Base-by-base conservation (phyloP, 2,797 vertebrate species). In the Gephyroberyx darwinii region DNA sequence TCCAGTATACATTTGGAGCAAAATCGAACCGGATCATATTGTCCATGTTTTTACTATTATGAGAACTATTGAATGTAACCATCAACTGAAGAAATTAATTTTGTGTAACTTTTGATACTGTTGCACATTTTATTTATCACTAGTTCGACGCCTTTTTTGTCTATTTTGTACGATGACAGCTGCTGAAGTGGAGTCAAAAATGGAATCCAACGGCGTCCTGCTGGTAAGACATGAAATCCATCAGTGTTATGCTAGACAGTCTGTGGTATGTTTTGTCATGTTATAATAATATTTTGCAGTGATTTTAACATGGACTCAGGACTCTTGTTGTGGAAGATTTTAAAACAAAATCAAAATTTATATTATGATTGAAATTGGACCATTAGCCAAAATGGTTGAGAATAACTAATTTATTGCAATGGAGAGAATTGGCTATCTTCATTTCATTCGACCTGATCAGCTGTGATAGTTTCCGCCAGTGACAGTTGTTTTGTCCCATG, bases 201-300 rank as follows among this genome's bases (percentile, higher is more conserved):
- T 65, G 39, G 81, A 82, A 67, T 8, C 73, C 48, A 56, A 75
- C 8, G 41, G 79, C 31, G 19, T 20, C 43, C 10, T 35, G 12
- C 56, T 57, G 87, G 89, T 92, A 86, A 78, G 84, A 72, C 8
- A 2, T 73, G 0, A 22, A 6, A 69, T 5, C 31, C 17, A 22
- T 58, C 33, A 17, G 17, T 16, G 39, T 26, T 13, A 20, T 41
- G 19, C 30, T 16, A 30, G 5, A 33, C 6, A 31, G 26, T 55
- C 16, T 33, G 12, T 31, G 16, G 33, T 45, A 45, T 16, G 14
- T 16, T 45, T 45, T 45, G 14, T 20, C 2, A 37, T 35, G 17
- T 60, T 48, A 52, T 0, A 3, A 43, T 35, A 1, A 20, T 35
- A 0, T 71, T 26, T 57, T 33, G 10, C 10, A 56, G 20, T 41